phyloP scores from a whole-genome alignment of 2,888 invertebrate genomes.

The Tiliacea aurago region DNA sequence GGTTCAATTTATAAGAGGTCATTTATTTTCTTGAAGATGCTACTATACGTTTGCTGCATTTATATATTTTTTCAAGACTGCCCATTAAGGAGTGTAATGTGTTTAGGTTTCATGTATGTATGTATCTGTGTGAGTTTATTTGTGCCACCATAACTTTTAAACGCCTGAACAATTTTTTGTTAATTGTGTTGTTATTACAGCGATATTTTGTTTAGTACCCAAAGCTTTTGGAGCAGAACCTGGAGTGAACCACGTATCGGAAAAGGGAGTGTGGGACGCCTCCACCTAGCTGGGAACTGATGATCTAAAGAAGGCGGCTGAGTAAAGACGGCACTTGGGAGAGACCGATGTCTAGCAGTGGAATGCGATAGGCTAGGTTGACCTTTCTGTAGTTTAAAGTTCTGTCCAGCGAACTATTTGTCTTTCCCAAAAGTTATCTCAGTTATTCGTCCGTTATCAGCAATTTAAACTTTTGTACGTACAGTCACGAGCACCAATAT shows the following conservation, averaged over 20 bases:
- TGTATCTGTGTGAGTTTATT: too few species aligned
- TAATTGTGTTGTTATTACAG: not conserved
- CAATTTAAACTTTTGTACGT: not conserved
- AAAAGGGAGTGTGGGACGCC: not conserved
- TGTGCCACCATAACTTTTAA: too few species aligned
- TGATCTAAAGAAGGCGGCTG: not conserved
- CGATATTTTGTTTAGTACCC: not conserved
- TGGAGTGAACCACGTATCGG: not conserved
- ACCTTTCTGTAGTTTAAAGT: not conserved
- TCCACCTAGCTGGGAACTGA: not conserved
- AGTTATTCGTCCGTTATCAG: too few species aligned
- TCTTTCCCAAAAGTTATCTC: not conserved
- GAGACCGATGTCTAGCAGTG: too few species aligned
- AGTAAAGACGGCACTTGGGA: not conserved
- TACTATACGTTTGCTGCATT: not conserved
- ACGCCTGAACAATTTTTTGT: too few species aligned
- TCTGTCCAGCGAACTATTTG: not conserved
- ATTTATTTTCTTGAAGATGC: not conserved
- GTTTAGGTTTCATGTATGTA: too few species aligned
- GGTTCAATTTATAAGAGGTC: constrained; percentile 60
- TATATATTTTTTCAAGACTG: not conserved
- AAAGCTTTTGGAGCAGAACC: not conserved
- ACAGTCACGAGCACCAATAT: too few species aligned
- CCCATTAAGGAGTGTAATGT: too few species aligned
- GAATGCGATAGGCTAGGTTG: not conserved